Evolutionary conservation across 1,140 invertebrate species (phyloP).

Genomic region (Meloidogyne exigua): DNA sequence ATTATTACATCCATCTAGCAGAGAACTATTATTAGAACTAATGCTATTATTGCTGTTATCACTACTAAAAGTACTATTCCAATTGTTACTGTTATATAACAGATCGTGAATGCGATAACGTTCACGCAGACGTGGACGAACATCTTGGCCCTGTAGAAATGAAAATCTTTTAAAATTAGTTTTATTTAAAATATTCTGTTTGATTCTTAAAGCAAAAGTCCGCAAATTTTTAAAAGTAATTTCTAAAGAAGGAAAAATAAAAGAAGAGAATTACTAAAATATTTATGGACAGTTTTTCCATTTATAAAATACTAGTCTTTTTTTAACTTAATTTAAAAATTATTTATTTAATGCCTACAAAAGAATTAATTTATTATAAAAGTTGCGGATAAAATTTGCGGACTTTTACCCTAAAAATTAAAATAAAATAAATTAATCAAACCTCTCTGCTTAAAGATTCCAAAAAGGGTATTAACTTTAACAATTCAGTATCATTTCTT

Average conservation of each 20-base stretch:
- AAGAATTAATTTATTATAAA: too few species aligned
- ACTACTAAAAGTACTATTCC: too few species aligned
- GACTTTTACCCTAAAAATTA: slow-evolving; percentile 3
- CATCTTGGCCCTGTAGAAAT: slow-evolving; percentile 20
- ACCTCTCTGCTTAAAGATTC: slow-evolving; percentile 72
- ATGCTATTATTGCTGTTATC: not conserved
- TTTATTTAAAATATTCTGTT: slow-evolving; percentile 16
- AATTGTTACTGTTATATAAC: slow-evolving; percentile 9
- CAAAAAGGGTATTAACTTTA: slow-evolving; percentile 88
- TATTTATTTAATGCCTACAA: too few species aligned
- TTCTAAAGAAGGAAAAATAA: too few species aligned
- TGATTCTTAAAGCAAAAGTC: too few species aligned
- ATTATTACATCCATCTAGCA: not conserved
- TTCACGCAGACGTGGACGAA: slow-evolving; percentile 37
- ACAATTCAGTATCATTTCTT: slow-evolving; percentile 81
- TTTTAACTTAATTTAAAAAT: too few species aligned
- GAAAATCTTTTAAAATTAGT: slow-evolving; percentile 19
- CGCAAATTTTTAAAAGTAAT: too few species aligned
- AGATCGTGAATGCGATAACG: slow-evolving; percentile 42
- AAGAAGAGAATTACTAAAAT: too few species aligned
- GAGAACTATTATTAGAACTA: not conserved
- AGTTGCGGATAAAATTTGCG: too few species aligned
- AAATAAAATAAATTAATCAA: slow-evolving; percentile 4
- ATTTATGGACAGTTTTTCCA: too few species aligned
- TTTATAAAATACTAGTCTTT: too few species aligned